These are phyloP conservation scores for Clunio marinus DNA, from an alignment of 2,888 invertebrate species.

Conservation along the genomic window DNA sequence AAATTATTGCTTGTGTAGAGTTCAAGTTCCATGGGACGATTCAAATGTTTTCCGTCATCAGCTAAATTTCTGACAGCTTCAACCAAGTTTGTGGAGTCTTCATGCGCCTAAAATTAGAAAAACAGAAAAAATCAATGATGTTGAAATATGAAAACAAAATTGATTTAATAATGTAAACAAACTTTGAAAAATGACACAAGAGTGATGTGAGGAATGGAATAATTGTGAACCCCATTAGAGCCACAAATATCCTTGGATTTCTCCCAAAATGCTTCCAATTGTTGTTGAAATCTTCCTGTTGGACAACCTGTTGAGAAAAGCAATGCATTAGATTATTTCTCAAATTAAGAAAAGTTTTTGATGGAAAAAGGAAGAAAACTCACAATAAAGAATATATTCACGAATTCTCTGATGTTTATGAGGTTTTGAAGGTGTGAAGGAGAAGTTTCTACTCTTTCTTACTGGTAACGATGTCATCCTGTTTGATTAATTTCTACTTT, in stretches of 20 bases:
- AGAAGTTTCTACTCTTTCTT: conserved; percentile 15
- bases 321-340: no score
- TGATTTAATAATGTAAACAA: conserved; percentile 42
- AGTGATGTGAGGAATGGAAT: conserved; percentile 78
- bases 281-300: conserved; percentile 67
- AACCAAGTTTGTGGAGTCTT: conserved; percentile 57
- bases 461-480: conserved; percentile 17
- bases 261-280: conserved; percentile 65
- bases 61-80: conserved; percentile 72
- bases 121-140: conserved; percentile 9
- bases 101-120: conserved; percentile 25
- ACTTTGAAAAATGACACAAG: conserved; percentile 86
- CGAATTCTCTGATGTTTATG: conserved; percentile 21
- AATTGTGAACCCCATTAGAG: conserved; percentile 89
- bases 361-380: no score
- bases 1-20: conserved; percentile 83
- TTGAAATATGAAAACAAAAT: no score
- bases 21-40: conserved; percentile 67
- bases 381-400: conserved; percentile 28
- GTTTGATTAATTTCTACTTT: background rate
- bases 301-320: conserved; percentile 56
- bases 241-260: conserved; percentile 69
- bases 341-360: no score
- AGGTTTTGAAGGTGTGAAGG: conserved; percentile 12
- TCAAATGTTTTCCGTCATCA: conserved; percentile 62